These are phyloP conservation scores for Drosophila jambulina DNA, from an alignment of 1,140 invertebrate genomes.

Conservation along the genomic window DNA sequence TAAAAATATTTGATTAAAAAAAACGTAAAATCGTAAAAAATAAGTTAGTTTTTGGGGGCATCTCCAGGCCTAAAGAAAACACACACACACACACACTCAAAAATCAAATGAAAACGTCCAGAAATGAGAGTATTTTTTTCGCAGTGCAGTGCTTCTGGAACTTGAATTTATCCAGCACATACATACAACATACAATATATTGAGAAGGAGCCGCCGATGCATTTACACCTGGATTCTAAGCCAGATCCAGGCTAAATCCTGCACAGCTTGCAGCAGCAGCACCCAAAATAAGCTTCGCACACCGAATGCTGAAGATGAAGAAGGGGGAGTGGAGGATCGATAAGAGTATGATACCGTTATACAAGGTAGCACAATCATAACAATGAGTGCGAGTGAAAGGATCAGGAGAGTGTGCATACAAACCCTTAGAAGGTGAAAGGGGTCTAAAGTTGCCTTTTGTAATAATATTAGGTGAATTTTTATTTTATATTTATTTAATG, in stretches of 20 bases:
- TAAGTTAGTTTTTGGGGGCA: neutral
- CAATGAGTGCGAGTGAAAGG: neutral
- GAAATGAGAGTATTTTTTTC: conserved; percentile 40
- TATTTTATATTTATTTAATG: neutral
- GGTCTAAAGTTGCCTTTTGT: neutral
- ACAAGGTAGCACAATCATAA: neutral
- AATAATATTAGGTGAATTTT: neutral
- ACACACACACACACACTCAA: conserved; percentile 3
- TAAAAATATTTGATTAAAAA: conserved; percentile 11
- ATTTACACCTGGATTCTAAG: conserved; percentile 27
- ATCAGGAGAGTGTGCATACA: neutral
- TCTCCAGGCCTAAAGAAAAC: neutral
- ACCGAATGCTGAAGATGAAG: conserved; percentile 4
- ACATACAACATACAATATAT: neutral
- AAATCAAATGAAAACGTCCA: conserved; percentile 56
- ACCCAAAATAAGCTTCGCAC: conserved; percentile 20
- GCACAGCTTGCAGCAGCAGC: conserved; percentile 32
- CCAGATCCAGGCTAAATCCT: conserved; percentile 20
- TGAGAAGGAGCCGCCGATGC: conserved; percentile 30
- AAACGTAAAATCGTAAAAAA: conserved; percentile 10
- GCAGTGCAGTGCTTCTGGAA: conserved; percentile 17
- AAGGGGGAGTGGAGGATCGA: neutral
- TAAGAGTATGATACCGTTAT: neutral
- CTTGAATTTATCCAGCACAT: conserved; percentile 19
- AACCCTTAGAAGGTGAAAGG: neutral